A percentile compares a stretch with the other conserved stretches of the same genome.
Evolutionary conservation across 35 echinoderm and acorn worm species (phyloP).

Genomic region (Antedon bifida): DNA sequence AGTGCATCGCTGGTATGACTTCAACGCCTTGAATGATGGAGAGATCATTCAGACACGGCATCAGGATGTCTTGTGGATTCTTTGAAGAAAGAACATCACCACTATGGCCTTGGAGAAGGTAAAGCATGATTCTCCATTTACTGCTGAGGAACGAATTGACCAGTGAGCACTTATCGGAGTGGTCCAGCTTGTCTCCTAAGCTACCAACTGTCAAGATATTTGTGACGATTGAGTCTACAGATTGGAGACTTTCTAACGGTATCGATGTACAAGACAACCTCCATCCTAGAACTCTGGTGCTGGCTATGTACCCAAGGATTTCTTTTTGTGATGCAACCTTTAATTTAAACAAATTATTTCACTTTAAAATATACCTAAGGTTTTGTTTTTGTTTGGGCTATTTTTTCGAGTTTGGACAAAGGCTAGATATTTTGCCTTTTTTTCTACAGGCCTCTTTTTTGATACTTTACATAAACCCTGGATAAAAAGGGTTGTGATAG

Average conservation of each 20-base stretch:
- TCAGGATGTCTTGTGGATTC: background rate
- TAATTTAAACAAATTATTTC: background rate
- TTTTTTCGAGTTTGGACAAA: too few species aligned
- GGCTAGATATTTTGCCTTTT: too few species aligned
- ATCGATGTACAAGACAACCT: background rate
- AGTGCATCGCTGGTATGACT: background rate
- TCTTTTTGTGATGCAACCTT: background rate
- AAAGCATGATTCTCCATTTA: background rate
- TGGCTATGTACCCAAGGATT: background rate
- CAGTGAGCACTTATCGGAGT: background rate
- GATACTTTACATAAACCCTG: too few species aligned
- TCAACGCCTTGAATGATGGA: background rate
- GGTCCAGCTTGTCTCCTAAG: background rate
- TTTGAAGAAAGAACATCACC: background rate
- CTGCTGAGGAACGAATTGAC: background rate
- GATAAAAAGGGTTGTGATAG: too few species aligned
- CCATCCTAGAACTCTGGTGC: background rate
- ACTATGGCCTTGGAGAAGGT: background rate
- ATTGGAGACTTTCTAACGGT: background rate
- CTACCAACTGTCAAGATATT: background rate
- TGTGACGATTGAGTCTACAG: background rate
- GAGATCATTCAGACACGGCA: background rate
- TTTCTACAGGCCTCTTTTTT: too few species aligned
- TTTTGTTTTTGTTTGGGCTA: too few species aligned
- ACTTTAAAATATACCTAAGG: too few species aligned